Evolutionary conservation across 1,140 invertebrate species (phyloP).

Genomic region (Drosophila dunni): DNA sequence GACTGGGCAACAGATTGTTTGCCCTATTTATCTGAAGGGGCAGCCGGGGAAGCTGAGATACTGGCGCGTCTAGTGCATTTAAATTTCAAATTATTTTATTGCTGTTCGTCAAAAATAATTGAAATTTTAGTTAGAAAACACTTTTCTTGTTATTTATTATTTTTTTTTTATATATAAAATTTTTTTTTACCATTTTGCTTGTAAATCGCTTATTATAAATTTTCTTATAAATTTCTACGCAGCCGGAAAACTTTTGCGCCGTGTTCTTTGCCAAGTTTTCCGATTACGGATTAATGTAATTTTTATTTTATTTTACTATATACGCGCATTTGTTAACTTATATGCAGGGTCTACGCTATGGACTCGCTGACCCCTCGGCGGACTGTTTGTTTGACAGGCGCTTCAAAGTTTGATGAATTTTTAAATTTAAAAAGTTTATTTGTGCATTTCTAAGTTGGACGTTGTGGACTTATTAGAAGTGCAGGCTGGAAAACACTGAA

Average conservation of each 20-base stretch:
- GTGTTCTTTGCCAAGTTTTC: slow-evolving; percentile 75
- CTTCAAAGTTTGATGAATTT: slow-evolving; percentile 82
- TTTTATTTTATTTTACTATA: slow-evolving; percentile 63
- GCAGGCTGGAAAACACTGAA: slow-evolving; percentile 29
- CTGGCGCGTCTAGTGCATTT: slow-evolving; percentile 61
- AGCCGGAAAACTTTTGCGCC: slow-evolving; percentile 63
- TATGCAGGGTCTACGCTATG: slow-evolving; percentile 5
- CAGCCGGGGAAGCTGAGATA: not conserved
- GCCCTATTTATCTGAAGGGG: slow-evolving; percentile 36
- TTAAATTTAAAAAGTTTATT: slow-evolving; percentile 84
- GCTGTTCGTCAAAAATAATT: slow-evolving; percentile 65
- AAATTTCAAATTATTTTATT: slow-evolving; percentile 83
- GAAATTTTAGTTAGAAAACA: slow-evolving; percentile 80
- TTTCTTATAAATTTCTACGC: slow-evolving; percentile 67
- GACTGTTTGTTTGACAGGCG: slow-evolving; percentile 68
- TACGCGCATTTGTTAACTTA: slow-evolving; percentile 19
- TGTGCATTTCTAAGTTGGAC: slow-evolving; percentile 73
- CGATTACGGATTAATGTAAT: slow-evolving; percentile 83
- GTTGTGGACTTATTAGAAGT: slow-evolving; percentile 51
- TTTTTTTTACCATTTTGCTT: slow-evolving; percentile 31
- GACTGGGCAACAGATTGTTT: slow-evolving; percentile 69
- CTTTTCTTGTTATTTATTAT: slow-evolving; percentile 41
- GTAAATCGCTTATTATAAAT: slow-evolving; percentile 80
- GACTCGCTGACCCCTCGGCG: slow-evolving; percentile 46
- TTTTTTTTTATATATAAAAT: not conserved